phyloP scores from a whole-genome alignment of 2,888 invertebrate species.

The Ophion slaviceki region DNA sequence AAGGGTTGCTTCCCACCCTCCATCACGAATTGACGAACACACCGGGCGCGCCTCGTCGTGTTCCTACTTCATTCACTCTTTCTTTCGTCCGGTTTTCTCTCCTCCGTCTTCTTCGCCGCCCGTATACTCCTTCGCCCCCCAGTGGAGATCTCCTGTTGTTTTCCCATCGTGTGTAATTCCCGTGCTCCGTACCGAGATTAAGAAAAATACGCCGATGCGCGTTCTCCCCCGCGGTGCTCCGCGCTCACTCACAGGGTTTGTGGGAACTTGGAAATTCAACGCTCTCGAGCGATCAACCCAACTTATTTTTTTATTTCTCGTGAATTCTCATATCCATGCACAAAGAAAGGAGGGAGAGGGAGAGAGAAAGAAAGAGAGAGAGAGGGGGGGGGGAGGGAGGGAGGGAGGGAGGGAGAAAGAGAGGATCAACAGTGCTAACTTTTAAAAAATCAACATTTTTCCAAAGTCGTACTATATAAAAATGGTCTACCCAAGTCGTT shows the following conservation, averaged over 20 bases:
- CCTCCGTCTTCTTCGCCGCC: slow-evolving; percentile 42
- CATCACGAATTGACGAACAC: slow-evolving; percentile 52
- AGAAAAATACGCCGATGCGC: slow-evolving; percentile 80
- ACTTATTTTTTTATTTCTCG: not conserved
- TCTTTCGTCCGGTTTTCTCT: slow-evolving; percentile 25
- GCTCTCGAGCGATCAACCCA: slow-evolving; percentile 4
- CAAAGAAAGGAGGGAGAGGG: too few species aligned
- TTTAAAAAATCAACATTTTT: too few species aligned
- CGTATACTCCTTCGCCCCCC: slow-evolving; percentile 28
- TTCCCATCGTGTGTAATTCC: slow-evolving; percentile 69
- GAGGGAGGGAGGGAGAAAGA: too few species aligned
- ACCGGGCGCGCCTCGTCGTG: slow-evolving; percentile 35
- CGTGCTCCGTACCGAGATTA: slow-evolving; percentile 73
- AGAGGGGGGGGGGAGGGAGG: too few species aligned
- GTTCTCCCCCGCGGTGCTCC: slow-evolving; percentile 71
- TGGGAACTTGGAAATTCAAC: slow-evolving; percentile 58
- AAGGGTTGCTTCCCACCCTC: slow-evolving; percentile 68
- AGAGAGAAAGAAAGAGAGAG: too few species aligned
- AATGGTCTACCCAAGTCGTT: too few species aligned
- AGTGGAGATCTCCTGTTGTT: slow-evolving; percentile 71
- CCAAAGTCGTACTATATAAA: too few species aligned
- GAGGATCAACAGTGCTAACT: too few species aligned
- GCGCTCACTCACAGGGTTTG: slow-evolving; percentile 41
- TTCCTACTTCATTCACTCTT: slow-evolving; percentile 44
- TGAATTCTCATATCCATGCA: not conserved